Conservation (phyloP, 2,888 invertebrate species). For the Cremastinae sp. region DNA sequence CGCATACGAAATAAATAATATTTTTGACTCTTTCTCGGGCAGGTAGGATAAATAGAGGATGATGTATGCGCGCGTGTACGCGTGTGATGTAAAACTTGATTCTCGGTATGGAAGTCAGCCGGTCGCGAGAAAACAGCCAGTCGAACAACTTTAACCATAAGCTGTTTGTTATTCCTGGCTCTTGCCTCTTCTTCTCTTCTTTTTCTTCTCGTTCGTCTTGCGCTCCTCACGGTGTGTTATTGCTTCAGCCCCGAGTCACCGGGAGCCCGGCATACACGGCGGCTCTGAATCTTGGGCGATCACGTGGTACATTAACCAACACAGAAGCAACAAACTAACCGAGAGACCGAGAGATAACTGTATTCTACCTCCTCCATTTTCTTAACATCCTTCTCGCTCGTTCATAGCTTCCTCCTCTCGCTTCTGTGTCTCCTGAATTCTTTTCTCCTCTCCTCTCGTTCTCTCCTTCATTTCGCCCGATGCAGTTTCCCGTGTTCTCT, state of each 20-base stretch:
- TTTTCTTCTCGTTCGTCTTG: conserved; percentile 12
- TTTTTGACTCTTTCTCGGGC: not conserved
- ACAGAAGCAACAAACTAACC: conserved; percentile 65
- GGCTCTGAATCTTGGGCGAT: conserved; percentile 40
- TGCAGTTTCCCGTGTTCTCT: conserved; percentile 40
- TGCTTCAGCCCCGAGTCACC: conserved; percentile 46
- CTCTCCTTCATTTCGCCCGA: conserved; percentile 43
- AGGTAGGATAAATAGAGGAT: conserved; percentile 12
- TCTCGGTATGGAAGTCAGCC: conserved; percentile 52
- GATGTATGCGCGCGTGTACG: not conserved
- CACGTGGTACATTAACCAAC: conserved; percentile 56
- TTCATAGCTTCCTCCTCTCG: conserved; percentile 8
- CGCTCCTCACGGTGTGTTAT: conserved; percentile 32
- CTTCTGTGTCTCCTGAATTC: conserved; percentile 6
- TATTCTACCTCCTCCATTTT: conserved; percentile 68
- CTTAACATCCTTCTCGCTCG: conserved; percentile 10
- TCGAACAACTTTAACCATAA: conserved; percentile 56
- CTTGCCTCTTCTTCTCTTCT: conserved; percentile 28
- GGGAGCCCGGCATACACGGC: conserved; percentile 44
- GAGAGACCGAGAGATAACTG: conserved; percentile 66
- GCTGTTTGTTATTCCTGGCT: conserved; percentile 53
- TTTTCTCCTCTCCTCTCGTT: conserved; percentile 38
- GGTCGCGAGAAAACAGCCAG: conserved; percentile 52
- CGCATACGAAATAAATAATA: conserved; percentile 14
- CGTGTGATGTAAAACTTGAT: conserved; percentile 44